Conservation (phyloP, 2,113 vertebrate genomes). For the Marmota monax region DNA sequence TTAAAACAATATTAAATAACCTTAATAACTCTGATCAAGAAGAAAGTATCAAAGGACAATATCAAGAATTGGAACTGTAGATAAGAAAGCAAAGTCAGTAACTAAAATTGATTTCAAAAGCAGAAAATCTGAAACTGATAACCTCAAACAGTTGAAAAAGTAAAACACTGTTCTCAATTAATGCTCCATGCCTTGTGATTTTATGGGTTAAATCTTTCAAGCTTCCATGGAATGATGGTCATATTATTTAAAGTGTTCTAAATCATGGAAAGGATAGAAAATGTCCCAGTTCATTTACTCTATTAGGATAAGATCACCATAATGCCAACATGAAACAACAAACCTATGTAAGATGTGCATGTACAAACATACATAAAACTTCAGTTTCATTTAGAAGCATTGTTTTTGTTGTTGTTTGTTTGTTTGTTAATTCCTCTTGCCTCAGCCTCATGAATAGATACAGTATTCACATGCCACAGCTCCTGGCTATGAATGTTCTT, state of each 20-base stretch:
- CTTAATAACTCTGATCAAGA: not conserved
- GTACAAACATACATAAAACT: not conserved
- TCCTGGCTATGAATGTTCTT: not conserved
- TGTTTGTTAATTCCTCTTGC: no score
- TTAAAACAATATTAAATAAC: not conserved
- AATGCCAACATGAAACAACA: not conserved
- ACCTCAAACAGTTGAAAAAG: not conserved
- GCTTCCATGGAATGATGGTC: not conserved
- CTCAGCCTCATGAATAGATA: no score
- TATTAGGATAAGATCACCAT: not conserved
- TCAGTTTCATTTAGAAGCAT: not conserved
- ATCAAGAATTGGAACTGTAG: not conserved
- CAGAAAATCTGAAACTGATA: not conserved
- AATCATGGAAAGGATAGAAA: not conserved
- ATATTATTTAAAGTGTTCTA: not conserved
- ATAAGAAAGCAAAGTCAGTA: not conserved
- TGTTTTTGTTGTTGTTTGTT: no score
- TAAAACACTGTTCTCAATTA: not conserved
- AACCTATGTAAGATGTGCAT: not conserved
- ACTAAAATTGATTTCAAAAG: not conserved
- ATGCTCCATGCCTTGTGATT: not conserved
- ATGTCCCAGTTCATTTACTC: not conserved
- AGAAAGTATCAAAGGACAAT: not conserved
- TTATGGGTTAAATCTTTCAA: not conserved
- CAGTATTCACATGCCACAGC: no score